Evolutionary conservation across 2,888 invertebrate genomes (phyloP), one percentile per base, ranked within the genome.

Genomic region (Microplitis deprimator): DNA sequence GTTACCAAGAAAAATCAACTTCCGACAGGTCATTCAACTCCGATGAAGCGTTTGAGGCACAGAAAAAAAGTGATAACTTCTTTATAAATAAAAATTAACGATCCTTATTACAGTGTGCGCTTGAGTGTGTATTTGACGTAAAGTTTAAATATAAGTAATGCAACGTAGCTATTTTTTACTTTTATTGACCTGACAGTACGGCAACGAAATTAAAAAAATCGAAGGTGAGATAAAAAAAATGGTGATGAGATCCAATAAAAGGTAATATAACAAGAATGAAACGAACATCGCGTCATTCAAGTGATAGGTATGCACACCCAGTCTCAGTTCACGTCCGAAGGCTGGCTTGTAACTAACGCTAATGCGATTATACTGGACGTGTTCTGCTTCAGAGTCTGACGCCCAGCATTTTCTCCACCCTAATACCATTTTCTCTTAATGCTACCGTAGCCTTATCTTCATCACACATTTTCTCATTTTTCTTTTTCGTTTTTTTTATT

Each of bases 281-380:
- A 41, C 8, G 65, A 73, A 17, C 72, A 72, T 72, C 40, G 64
- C 16, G 64, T 73, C 73, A 73, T 40, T 50, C 41, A 41, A 65
- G 73, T 65, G 73, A 41, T 73, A 64, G 64, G 41, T 64, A 40
- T 16, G 38, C 60, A n/a, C 60, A 73, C 68, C 76, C 77, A 74
- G 72, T 77, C 69, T 74, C 59, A 39, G 75, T 77, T 78, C 78
- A 77, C 77, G 80, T 79, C 77, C 80, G 59, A 71, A 62, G 38
- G 65, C 64, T 50, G 74, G 61, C 60, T 74, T 79, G 79, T 79
- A 81, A 81, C 80, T 81, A 81, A 80, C 72, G 78, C 81, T 83
- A 83, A 83, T 81, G 78, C 79, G 79, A 82, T 83, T 83, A 81
- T 50, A 29, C 73, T 60, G 69, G 64, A 80, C 80, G 80, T 80